Percentiles rank a stretch among this genome's conserved stretches.
Evolutionary conservation across 2,113 vertebrate species (phyloP).

Genomic region (Onychorhynchus coronatus): DNA sequence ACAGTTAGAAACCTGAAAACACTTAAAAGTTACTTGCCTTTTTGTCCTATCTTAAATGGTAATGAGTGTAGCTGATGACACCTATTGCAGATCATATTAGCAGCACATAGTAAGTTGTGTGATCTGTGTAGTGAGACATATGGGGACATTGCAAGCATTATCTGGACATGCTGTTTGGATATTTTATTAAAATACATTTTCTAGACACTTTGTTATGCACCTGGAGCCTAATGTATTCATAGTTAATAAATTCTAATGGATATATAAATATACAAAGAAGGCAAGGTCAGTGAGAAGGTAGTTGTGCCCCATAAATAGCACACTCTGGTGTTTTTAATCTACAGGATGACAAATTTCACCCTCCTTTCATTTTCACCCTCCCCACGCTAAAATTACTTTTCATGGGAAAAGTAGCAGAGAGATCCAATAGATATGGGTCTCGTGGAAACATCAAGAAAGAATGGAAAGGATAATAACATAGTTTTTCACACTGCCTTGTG

Average conservation of each 20-base stretch:
- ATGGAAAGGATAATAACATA: not conserved
- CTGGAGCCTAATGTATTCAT: slow-evolving; percentile 39
- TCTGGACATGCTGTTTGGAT: slow-evolving; percentile 19
- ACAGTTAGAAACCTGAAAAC: not conserved
- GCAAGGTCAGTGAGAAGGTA: slow-evolving; percentile 34
- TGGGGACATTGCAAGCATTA: slow-evolving; percentile 26
- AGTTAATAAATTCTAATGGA: slow-evolving; percentile 57
- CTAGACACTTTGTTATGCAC: slow-evolving; percentile 17
- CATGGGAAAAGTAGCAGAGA: not conserved
- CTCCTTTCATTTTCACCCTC: not conserved
- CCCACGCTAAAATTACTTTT: not conserved
- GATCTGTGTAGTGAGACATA: slow-evolving; percentile 22
- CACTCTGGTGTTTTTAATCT: not conserved
- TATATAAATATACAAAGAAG: not conserved
- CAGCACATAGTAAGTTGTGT: not conserved
- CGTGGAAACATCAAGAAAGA: not conserved
- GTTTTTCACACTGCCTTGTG: not conserved
- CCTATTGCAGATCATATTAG: not conserved
- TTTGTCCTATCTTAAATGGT: not conserved
- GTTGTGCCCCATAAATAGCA: not conserved
- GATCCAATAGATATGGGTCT: not conserved
- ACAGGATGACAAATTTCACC: not conserved
- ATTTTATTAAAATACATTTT: slow-evolving; percentile 36
- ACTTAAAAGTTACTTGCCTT: not conserved
- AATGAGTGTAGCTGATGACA: not conserved